phyloP scores from a whole-genome alignment of 2,888 invertebrate genomes.

The Amaurobius ferox region DNA sequence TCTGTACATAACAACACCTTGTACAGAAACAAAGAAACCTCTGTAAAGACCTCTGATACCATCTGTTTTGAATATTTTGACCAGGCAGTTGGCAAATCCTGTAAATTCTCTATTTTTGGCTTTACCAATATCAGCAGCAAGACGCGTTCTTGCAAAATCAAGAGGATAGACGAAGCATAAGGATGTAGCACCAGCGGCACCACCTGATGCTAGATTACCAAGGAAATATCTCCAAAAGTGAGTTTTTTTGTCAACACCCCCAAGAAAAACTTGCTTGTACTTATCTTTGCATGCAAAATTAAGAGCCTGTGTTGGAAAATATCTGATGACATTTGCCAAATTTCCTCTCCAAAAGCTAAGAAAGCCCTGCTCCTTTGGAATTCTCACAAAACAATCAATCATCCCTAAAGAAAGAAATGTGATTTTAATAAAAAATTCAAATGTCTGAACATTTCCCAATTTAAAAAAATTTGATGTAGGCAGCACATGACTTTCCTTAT shows the following conservation, averaged over 20 bases:
- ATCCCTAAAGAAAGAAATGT: constrained; percentile 82
- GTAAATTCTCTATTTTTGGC: constrained; percentile 87
- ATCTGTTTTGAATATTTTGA: constrained; percentile 87
- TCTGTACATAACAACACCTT: constrained; percentile 97
- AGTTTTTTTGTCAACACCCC: constrained; percentile 90
- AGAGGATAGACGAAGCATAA: constrained; percentile 96
- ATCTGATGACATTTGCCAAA: constrained; percentile 93
- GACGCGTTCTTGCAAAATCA: constrained; percentile 95
- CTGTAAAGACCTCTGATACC: constrained; percentile 91
- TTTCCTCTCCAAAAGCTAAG: constrained; percentile 94
- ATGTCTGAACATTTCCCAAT: no score
- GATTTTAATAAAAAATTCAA: no score
- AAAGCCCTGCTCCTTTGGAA: constrained; percentile 91
- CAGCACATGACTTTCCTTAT: no score
- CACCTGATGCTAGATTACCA: constrained; percentile 94
- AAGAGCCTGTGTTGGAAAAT: constrained; percentile 95
- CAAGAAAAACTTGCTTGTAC: constrained; percentile 90
- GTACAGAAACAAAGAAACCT: constrained; percentile 96
- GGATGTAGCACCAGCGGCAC: constrained; percentile 95
- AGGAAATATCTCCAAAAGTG: constrained; percentile 92
- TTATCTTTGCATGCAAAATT: constrained; percentile 98
- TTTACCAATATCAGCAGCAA: constrained; percentile 92
- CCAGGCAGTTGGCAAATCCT: constrained; percentile 91
- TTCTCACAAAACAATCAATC: constrained; percentile 88
- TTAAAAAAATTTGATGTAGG: no score